Base-by-base conservation (phyloP, 2,797 vertebrate species). In the Oryzias sinensis region DNA sequence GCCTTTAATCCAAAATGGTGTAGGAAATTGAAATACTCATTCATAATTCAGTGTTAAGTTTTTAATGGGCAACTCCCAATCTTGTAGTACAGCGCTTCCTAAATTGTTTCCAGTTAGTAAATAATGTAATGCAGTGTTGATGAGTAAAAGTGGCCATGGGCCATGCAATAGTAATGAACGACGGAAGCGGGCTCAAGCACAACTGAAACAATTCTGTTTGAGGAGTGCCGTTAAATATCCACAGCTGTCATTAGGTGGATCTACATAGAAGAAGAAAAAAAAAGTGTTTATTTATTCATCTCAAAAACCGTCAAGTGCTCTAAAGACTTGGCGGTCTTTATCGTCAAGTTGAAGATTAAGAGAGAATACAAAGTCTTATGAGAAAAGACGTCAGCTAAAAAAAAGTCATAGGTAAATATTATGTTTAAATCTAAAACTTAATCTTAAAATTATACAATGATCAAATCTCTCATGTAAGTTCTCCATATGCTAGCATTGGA, bases 151-250 rank as follows among this genome's bases (percentile, higher is more conserved):
- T 85, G 84, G 88, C 87, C 80, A 76, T 13, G 59, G 79, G 82
- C 81, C 83, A 90, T 92, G 87, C 87, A 92, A 89, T 91, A 90
- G 82, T 92, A 89, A 92, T 92, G 90, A 91, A 83, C 69, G 76
- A 62, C 64, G 87, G 87, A 87, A 90, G 74, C 37, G 17, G 63
- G 61, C 79, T 81, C 68, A 59, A 87, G 75, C 81, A 79, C 76
- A 86, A 89, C 70, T 76, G 80, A 89, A 89, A 90, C 89, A 85
- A 91, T 92, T 90, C 87, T 84, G 84, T 91, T 90, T 91, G 87
- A 90, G 87, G 74, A 85, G 86, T 82, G 86, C 60, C 25, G 78
- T 88, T 89, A 89, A 91, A 89, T 86, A 88, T 90, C 81, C 87
- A 86, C 85, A 87, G 82, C 85, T 91, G 89, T 89, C 79, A 79